These are phyloP conservation scores for Proterorhinus semilunaris DNA, from an alignment of 2,113 vertebrate species.

Conservation along the genomic window DNA sequence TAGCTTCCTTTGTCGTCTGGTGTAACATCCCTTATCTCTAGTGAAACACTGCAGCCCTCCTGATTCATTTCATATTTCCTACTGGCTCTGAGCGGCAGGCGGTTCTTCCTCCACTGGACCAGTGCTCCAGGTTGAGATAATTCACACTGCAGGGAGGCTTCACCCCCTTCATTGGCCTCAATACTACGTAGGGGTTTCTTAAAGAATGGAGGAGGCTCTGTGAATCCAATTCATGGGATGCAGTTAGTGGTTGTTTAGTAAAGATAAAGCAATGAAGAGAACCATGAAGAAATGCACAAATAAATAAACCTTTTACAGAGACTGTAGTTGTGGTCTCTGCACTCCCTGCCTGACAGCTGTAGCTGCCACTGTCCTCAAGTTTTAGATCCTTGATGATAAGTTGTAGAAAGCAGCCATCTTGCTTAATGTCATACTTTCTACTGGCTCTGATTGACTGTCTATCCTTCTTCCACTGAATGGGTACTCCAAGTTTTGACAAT, in stretches of 20 bases:
- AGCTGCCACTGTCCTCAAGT: conserved; percentile 62
- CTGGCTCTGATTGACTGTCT: conserved; percentile 59
- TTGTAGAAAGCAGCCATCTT: conserved; percentile 62
- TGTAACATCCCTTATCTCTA: conserved; percentile 42
- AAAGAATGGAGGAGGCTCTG: conserved; percentile 16
- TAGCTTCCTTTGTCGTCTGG: conserved; percentile 33
- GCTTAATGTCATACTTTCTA: conserved; percentile 74
- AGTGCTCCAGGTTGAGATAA: conserved; percentile 30
- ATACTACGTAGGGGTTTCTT: conserved; percentile 1
- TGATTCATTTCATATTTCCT: conserved; percentile 65
- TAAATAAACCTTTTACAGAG: conserved; percentile 76
- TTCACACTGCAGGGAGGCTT: conserved; percentile 32
- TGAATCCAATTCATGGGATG: not conserved
- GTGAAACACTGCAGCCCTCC: conserved; percentile 20
- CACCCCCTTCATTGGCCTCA: conserved; percentile 1
- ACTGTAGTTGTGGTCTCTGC: conserved; percentile 56
- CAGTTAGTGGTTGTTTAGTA: not conserved
- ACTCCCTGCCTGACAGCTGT: conserved; percentile 57
- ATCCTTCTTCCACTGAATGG: conserved; percentile 70
- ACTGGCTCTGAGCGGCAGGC: conserved; percentile 48
- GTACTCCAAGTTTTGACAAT: conserved; percentile 63
- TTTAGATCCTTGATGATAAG: conserved; percentile 64
- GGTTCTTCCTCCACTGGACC: conserved; percentile 52
- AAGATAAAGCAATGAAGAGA: not conserved
- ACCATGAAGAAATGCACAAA: not conserved